phyloP scores from a whole-genome alignment of 2,888 invertebrate species.

The Caenorhabditis imperialis region DNA sequence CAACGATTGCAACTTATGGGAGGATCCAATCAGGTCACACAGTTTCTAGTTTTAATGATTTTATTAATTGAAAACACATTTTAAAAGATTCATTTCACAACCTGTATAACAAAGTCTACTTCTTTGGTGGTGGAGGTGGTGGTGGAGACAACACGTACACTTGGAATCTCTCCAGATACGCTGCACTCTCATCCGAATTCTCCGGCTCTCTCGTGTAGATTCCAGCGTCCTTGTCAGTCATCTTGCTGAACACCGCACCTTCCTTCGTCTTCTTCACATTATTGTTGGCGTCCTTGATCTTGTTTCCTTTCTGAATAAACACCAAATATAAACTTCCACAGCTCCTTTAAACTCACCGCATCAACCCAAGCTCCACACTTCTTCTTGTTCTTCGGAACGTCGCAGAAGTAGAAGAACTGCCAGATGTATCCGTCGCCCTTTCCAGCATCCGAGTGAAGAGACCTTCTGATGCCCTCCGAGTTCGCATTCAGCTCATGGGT shows the following conservation, averaged over 20 bases:
- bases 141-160: slow-evolving; percentile 10
- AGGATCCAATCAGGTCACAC: no score
- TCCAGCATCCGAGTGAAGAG: not conserved
- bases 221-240: slow-evolving; percentile 7
- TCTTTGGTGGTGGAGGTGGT: slow-evolving; percentile 15
- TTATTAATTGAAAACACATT: not conserved
- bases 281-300: slow-evolving; percentile 4
- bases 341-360: no score
- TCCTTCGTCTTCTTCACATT: slow-evolving; percentile 13
- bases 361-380: slow-evolving; percentile 15
- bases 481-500: no score
- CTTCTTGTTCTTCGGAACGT: slow-evolving; percentile 6
- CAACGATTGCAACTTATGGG: no score
- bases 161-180: slow-evolving; percentile 9
- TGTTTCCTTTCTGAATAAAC: slow-evolving; percentile 1
- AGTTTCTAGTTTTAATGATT: not conserved
- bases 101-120: not conserved
- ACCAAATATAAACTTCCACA: no score
- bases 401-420: slow-evolving; percentile 24
- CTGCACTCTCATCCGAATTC: slow-evolving; percentile 5
- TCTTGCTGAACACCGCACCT: not conserved
- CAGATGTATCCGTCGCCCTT: no score
- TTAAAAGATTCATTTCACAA: not conserved
- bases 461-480: slow-evolving; percentile 11
- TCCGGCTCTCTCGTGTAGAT: slow-evolving; percentile 15